These are phyloP conservation scores for Osmerus mordax DNA, from an alignment of 2,113 vertebrate genomes.

Conservation along the genomic window DNA sequence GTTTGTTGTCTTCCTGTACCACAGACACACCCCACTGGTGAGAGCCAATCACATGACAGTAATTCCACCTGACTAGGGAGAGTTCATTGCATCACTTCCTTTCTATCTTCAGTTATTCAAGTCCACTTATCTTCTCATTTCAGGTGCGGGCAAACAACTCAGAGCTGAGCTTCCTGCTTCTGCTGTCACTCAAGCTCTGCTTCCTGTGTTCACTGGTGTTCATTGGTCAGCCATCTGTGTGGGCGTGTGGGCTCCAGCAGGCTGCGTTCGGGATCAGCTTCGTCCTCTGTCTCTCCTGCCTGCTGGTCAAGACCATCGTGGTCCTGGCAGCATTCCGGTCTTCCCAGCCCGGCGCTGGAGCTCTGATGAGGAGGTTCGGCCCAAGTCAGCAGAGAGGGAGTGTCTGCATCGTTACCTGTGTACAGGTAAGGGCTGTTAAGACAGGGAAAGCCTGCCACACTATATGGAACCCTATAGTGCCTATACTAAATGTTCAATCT, in stretches of 20 bases:
- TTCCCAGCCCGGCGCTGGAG: slow-evolving; percentile 49
- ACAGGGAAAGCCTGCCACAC: no score
- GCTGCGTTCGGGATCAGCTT: slow-evolving; percentile 57
- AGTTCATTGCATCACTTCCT: not conserved
- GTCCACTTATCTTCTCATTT: not conserved
- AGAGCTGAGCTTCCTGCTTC: slow-evolving; percentile 62
- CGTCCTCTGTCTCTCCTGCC: slow-evolving; percentile 57
- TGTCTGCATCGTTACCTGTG: slow-evolving; percentile 43
- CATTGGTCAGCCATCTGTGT: slow-evolving; percentile 51
- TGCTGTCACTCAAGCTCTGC: slow-evolving; percentile 55
- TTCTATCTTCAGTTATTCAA: not conserved
- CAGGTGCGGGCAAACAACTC: slow-evolving; percentile 60
- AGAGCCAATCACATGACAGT: slow-evolving; percentile 26
- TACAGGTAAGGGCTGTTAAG: slow-evolving; percentile 36
- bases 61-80: no score
- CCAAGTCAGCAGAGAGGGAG: slow-evolving; percentile 50
- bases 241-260: slow-evolving; percentile 53
- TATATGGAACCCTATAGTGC: no score
- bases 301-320: slow-evolving; percentile 64
- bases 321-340: slow-evolving; percentile 58
- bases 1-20: slow-evolving; percentile 57
- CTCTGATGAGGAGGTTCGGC: slow-evolving; percentile 54
- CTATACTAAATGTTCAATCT: no score
- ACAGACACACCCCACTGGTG: slow-evolving; percentile 57
- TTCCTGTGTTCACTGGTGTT: slow-evolving; percentile 60